Base-by-base conservation (phyloP, 2,888 invertebrate genomes). In the Calliscelio sp. region DNA sequence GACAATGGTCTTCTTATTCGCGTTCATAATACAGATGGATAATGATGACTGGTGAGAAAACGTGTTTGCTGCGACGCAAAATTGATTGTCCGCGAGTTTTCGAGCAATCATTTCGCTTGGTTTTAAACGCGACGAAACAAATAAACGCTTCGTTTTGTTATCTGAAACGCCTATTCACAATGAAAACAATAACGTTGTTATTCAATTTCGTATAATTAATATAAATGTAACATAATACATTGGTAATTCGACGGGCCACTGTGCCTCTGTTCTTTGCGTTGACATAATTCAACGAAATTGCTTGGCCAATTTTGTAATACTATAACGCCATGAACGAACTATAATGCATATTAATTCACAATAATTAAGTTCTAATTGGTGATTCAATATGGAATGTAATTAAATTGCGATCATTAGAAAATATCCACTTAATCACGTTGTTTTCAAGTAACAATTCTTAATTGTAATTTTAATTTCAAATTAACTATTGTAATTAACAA, bases 31-130 rank as follows among this genome's bases (percentile, higher is more conserved):
- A 70, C 77, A 65, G 16, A 70, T 65, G 77, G 70, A 81, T 77
- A 81, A 77, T 81, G 75, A 77, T 81, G 81, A 81, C 81, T 81
- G 75, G 75, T 66, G 70, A 61, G 75, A 81, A 81, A 75, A 51
- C 57, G 53, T 51, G 16, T 49, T 59, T 53, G 16, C 32, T 22
- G 59, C 55, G 59, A 70, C 46, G 46, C 63, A 24, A 70, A 81
- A 81, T 81, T 75, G 70, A 81, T 81, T 81, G 70, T 81, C 68
- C 57, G 70, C 20, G 75, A 41, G 59, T 75, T 66, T 81, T 68
- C 53, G 25, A 70, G 51, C 59, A 81, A 81, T 75, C 63, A 57
- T 81, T 75, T 61, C 41, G 32, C 49, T 57, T 32, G 41, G 24
- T 81, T 81, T 71, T 71, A 79, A 79, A 53, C 44, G 63, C 63